Evolutionary conservation across 2,113 vertebrate genomes (phyloP).

Genomic region (Rhipidura dahli): DNA sequence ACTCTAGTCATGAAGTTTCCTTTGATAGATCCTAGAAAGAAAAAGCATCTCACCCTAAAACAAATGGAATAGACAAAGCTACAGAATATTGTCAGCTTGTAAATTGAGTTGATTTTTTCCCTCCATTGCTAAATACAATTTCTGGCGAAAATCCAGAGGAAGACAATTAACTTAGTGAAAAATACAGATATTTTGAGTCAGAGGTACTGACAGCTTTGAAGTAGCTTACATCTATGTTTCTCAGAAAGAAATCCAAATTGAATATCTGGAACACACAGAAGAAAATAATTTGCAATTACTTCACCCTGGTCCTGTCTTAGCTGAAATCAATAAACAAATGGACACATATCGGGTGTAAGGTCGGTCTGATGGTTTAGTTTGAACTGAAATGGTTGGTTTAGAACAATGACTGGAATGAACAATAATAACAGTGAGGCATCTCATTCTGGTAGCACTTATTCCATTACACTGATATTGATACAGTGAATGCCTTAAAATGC

Average conservation of each 20-base stretch:
- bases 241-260: neutral
- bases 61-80: neutral
- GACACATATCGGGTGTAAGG: neutral
- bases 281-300: neutral
- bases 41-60: neutral
- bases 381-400: neutral
- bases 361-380: neutral
- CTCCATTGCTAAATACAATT: neutral
- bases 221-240: neutral
- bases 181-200: neutral
- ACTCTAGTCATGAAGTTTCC: neutral
- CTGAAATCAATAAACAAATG: neutral
- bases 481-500: neutral
- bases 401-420: neutral
- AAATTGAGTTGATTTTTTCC: neutral
- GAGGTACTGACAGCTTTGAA: neutral
- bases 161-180: neutral
- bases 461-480: neutral
- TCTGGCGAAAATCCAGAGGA: neutral
- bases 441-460: neutral
- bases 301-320: neutral
- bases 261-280: neutral
- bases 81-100: neutral
- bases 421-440: neutral
- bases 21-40: neutral